Conservation (phyloP, 2,113 vertebrate species). For the Nannobrachium achirus region DNA sequence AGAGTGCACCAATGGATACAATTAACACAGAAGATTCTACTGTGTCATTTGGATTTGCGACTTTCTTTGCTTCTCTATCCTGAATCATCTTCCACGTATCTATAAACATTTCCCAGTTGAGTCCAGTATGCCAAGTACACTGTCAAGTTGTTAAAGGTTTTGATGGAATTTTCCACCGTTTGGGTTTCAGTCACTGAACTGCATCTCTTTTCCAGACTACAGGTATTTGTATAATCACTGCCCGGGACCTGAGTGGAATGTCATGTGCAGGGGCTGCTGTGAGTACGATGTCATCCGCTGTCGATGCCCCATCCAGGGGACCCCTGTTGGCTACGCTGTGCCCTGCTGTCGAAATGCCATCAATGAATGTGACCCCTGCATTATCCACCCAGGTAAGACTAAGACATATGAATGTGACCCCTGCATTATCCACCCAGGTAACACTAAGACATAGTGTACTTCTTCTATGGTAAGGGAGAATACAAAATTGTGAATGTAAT, state of each 20-base stretch:
- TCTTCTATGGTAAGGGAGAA: neutral
- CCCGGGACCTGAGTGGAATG: slow-evolving; percentile 94
- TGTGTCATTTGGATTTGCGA: neutral
- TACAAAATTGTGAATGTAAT: neutral
- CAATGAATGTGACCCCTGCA: slow-evolving; percentile 95
- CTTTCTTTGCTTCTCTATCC: slow-evolving; percentile 1
- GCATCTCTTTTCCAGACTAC: slow-evolving; percentile 82
- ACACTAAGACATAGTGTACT: neutral
- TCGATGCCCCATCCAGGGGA: slow-evolving; percentile 88
- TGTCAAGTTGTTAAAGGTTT: neutral
- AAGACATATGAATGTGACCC: slow-evolving; percentile 86
- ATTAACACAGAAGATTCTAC: no score
- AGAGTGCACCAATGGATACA: no score
- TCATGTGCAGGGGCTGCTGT: slow-evolving; percentile 96
- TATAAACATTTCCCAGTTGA: neutral
- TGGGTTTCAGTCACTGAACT: neutral
- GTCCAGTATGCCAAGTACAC: no score
- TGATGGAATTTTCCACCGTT: neutral
- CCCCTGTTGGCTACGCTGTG: slow-evolving; percentile 93
- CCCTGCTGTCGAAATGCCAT: slow-evolving; percentile 96
- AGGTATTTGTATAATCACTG: slow-evolving; percentile 91
- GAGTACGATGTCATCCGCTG: slow-evolving; percentile 95
- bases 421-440: slow-evolving; percentile 97
- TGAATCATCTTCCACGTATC: slow-evolving; percentile 12
- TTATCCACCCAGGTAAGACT: slow-evolving; percentile 91